These are phyloP conservation scores for Lucilia cuprina DNA, from an alignment of 1,140 invertebrate species.

Conservation along the genomic window DNA sequence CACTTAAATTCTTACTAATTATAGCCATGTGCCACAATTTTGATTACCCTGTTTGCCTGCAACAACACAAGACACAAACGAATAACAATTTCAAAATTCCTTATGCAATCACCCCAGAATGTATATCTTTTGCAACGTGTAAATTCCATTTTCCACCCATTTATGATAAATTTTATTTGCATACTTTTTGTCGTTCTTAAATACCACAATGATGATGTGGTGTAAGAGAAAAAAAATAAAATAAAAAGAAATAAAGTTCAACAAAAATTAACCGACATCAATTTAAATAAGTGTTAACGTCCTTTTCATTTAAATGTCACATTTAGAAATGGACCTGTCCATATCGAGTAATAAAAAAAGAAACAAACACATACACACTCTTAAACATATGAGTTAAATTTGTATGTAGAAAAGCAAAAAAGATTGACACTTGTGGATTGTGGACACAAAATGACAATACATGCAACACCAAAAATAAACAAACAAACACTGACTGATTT, in stretches of 20 bases:
- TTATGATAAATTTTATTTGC: not conserved
- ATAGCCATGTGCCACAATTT: too few species aligned
- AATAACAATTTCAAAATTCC: too few species aligned
- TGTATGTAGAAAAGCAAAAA: not conserved
- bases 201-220: not conserved
- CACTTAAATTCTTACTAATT: too few species aligned
- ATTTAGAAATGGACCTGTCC: constrained; percentile 33
- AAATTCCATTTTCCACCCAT: not conserved
- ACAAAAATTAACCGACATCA: constrained; percentile 22
- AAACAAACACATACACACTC: not conserved
- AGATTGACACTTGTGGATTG: constrained; percentile 24
- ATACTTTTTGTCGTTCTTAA: not conserved
- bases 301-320: constrained; percentile 35
- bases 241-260: constrained; percentile 18
- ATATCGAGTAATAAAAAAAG: constrained; percentile 6
- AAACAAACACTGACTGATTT: not conserved
- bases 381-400: not conserved
- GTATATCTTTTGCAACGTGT: not conserved
- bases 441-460: constrained; percentile 31
- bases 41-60: too few species aligned
- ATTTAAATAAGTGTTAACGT: constrained; percentile 34
- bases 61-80: too few species aligned
- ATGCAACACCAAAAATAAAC: not conserved
- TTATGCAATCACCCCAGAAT: too few species aligned
- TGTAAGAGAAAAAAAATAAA: constrained; percentile 1